Evolutionary conservation across 2,888 invertebrate genomes (phyloP).

Genomic region (Clusia tigrina): DNA sequence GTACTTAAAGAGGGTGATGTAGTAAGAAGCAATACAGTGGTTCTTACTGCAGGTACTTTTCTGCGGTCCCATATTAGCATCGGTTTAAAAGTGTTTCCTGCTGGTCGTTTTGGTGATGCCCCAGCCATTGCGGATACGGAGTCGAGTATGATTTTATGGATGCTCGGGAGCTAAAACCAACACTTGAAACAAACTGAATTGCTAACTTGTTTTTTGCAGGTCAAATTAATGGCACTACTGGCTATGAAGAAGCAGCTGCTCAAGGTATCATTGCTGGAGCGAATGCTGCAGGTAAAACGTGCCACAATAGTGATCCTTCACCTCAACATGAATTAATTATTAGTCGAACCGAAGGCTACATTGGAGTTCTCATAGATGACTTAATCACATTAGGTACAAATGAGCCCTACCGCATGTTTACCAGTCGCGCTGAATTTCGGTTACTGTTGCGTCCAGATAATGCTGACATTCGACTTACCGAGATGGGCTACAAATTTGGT

Average conservation of each 20-base stretch:
- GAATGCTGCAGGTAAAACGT: conserved; percentile 60
- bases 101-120: conserved; percentile 82
- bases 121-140: conserved; percentile 84
- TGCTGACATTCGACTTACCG: conserved; percentile 79
- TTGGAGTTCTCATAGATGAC: conserved; percentile 89
- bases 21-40: conserved; percentile 72
- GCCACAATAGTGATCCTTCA: conserved; percentile 29
- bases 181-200: conserved; percentile 78
- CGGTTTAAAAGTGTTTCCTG: conserved; percentile 76
- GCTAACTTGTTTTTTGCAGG: conserved; percentile 82
- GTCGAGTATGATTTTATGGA: conserved; percentile 91
- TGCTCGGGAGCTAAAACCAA: conserved; percentile 77
- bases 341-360: conserved; percentile 81
- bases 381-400: conserved; percentile 81
- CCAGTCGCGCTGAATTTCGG: conserved; percentile 85
- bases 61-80: conserved; percentile 85
- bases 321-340: conserved; percentile 65
- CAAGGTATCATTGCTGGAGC: conserved; percentile 86
- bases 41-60: conserved; percentile 90
- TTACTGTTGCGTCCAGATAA: conserved; percentile 79
- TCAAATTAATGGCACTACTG: conserved; percentile 91
- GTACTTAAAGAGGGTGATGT: conserved; percentile 67
- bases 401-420: conserved; percentile 93
- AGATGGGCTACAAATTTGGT: conserved; percentile 71
- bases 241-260: conserved; percentile 92